Evolutionary conservation across 2,888 invertebrate species (phyloP).

Genomic region (Onchidella celtica): DNA sequence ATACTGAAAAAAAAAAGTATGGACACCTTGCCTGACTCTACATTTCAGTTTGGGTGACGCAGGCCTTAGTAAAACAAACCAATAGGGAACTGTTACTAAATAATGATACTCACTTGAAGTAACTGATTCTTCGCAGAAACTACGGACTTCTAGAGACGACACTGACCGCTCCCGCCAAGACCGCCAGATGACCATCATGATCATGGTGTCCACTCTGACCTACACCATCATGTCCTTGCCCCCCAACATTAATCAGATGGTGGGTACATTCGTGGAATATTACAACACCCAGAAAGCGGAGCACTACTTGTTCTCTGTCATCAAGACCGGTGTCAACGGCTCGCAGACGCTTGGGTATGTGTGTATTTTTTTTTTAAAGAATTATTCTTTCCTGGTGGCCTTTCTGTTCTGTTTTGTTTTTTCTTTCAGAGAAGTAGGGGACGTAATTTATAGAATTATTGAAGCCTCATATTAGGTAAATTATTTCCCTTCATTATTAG

Average conservation of each 20-base stretch:
- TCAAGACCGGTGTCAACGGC: neutral
- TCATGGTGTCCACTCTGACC: constrained; percentile 44
- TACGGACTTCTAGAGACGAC: constrained; percentile 4
- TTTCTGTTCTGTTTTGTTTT: too few relatives aligned
- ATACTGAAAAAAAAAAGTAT: too few relatives aligned
- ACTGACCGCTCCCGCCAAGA: constrained; percentile 23
- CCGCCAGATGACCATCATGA: constrained; percentile 48
- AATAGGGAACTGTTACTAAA: too few relatives aligned
- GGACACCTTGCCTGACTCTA: too few relatives aligned
- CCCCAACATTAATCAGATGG: constrained; percentile 35
- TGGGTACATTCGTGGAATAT: neutral
- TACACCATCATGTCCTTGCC: constrained; percentile 44
- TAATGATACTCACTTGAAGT: too few relatives aligned
- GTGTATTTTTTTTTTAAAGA: neutral
- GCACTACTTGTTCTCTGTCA: constrained; percentile 9
- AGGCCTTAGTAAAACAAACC: too few relatives aligned
- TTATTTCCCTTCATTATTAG: too few relatives aligned
- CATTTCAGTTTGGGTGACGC: too few relatives aligned
- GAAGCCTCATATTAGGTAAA: too few relatives aligned
- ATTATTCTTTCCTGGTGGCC: too few relatives aligned
- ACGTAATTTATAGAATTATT: too few relatives aligned
- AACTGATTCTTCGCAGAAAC: neutral
- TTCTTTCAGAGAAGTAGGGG: too few relatives aligned
- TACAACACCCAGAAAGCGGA: neutral
- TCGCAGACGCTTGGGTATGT: constrained; percentile 29